Evolutionary conservation across 2,797 vertebrate genomes (phyloP).

Genomic region (Lagorchestes hirsutus): DNA sequence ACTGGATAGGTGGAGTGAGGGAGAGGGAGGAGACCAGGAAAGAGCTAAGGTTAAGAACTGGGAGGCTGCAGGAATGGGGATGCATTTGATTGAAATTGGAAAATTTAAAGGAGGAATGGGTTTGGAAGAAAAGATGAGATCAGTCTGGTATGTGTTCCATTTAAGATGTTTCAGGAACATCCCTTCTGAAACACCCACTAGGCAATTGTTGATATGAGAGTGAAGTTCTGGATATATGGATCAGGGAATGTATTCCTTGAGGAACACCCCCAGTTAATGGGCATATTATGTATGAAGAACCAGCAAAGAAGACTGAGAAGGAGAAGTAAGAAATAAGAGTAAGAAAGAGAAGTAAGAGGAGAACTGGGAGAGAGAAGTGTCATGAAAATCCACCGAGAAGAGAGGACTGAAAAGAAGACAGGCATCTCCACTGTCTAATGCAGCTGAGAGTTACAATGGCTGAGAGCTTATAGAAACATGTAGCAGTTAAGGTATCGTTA

Average conservation of each 20-base stretch:
- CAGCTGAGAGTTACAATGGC: not conserved
- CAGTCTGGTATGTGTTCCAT: not conserved
- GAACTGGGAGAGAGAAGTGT: not conserved
- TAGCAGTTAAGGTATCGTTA: not conserved
- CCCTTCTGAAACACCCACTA: not conserved
- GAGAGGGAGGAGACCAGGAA: not conserved
- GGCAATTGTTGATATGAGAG: not conserved
- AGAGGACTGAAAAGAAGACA: not conserved
- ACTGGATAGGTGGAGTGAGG: not conserved
- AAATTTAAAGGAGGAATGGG: not conserved
- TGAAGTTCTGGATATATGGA: not conserved
- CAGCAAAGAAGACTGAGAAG: not conserved
- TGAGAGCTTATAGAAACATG: not conserved
- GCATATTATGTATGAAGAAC: not conserved
- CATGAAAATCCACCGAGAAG: not conserved
- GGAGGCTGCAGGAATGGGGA: not conserved
- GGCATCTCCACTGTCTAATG: not conserved
- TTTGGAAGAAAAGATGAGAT: not conserved
- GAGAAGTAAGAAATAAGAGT: not conserved
- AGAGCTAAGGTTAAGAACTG: not conserved
- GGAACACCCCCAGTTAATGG: not conserved
- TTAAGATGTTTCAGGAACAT: not conserved
- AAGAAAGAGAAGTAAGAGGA: not conserved
- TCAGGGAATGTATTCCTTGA: not conserved
- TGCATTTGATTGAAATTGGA: too few relatives aligned